Conservation (phyloP, 2,888 invertebrate genomes). For the Pemphredon lugubris region DNA sequence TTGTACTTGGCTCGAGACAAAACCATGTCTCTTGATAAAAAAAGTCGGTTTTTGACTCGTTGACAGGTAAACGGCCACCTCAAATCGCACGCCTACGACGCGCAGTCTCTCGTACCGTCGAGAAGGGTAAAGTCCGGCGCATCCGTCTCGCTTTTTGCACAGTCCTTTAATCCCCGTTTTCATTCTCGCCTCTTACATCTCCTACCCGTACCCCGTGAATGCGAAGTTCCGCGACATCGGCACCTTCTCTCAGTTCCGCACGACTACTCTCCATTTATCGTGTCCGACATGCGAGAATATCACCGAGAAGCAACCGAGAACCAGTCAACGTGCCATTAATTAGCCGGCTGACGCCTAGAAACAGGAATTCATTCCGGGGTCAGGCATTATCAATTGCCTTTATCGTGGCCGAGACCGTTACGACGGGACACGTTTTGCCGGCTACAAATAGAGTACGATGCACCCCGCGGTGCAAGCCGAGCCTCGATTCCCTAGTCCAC, state of each 20-base stretch:
- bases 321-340: slow-evolving; percentile 71
- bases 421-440: slow-evolving; percentile 32
- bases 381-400: slow-evolving; percentile 46
- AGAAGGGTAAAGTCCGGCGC: too few species aligned
- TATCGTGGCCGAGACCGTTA: slow-evolving; percentile 56
- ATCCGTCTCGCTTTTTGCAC: too few species aligned
- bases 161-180: too few species aligned
- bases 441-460: slow-evolving; percentile 43
- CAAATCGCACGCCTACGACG: too few species aligned
- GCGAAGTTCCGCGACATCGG: slow-evolving; percentile 30
- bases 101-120: too few species aligned
- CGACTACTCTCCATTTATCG: slow-evolving; percentile 60
- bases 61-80: too few species aligned
- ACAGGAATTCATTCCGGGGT: slow-evolving; percentile 64
- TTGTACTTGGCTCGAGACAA: too few species aligned
- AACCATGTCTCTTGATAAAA: too few species aligned
- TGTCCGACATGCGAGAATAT: slow-evolving; percentile 60
- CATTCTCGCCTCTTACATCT: too few species aligned
- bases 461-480: slow-evolving; percentile 19
- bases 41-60: too few species aligned
- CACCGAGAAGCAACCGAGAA: slow-evolving; percentile 62
- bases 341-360: slow-evolving; percentile 69
- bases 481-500: neutral
- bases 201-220: too few species aligned
- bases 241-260: slow-evolving; percentile 52